Evolutionary conservation across 2,797 vertebrate genomes (phyloP).

Genomic region (Nannoperca obscura): DNA sequence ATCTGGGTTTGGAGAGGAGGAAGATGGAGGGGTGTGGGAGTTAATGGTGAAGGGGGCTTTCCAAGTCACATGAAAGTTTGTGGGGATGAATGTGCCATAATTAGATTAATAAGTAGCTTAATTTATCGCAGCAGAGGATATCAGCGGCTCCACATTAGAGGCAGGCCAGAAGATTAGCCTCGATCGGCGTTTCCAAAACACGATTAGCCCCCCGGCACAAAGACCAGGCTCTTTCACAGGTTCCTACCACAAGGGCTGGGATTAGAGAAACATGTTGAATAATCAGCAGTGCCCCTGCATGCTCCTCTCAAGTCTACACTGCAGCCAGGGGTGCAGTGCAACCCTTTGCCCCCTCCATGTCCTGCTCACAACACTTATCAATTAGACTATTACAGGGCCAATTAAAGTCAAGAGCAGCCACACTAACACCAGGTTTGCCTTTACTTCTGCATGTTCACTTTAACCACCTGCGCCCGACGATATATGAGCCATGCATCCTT

Average conservation of each 20-base stretch:
- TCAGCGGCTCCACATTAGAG: conserved; percentile 97
- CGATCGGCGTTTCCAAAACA: conserved; percentile 95
- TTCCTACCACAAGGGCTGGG: conserved; percentile 89
- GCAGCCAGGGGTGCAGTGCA: conserved; percentile 70
- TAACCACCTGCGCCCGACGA: conserved; percentile 24
- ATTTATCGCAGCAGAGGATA: conserved; percentile 99
- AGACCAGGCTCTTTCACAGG: conserved; percentile 87
- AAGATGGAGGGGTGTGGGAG: conserved; percentile 85
- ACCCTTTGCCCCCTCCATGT: conserved; percentile 59
- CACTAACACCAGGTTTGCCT: conserved; percentile 45
- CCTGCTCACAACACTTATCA: conserved; percentile 76
- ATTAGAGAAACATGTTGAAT: conserved; percentile 85
- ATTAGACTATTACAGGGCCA: conserved; percentile 70
- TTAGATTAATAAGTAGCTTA: conserved; percentile 99
- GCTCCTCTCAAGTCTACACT: conserved; percentile 75
- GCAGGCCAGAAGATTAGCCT: conserved; percentile 95
- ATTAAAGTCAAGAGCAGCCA: conserved; percentile 70
- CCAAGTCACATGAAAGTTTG: conserved; percentile 99
- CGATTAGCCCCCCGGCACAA: conserved; percentile 95
- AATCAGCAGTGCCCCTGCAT: conserved; percentile 82
- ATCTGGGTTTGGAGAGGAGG: conserved; percentile 67
- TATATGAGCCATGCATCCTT: not conserved
- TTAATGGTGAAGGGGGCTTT: conserved; percentile 92
- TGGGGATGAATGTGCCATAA: conserved; percentile 97
- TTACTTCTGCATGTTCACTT: conserved; percentile 27